These are phyloP conservation scores for Notoglanidium macrostoma DNA, from an alignment of 2,797 vertebrate genomes.

Conservation along the genomic window DNA sequence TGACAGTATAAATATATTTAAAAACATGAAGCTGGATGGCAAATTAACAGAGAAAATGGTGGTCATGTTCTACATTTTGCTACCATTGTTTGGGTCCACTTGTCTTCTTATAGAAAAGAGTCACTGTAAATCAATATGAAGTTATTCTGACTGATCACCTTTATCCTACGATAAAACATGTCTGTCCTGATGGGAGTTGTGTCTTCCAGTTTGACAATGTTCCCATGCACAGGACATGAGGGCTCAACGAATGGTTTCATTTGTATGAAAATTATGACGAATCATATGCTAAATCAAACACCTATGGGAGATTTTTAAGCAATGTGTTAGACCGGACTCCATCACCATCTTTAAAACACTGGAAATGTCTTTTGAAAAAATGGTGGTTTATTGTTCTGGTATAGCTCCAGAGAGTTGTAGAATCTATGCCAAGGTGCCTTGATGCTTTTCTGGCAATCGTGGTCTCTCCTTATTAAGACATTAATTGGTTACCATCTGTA, in stretches of 20 bases:
- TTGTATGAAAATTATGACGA: neutral
- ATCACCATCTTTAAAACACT: neutral
- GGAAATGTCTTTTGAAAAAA: neutral
- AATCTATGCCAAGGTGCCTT: neutral
- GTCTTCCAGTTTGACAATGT: neutral
- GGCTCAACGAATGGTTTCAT: neutral
- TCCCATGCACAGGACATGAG: neutral
- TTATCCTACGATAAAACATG: neutral
- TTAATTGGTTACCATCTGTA: neutral
- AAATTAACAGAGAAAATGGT: neutral
- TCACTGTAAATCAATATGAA: neutral
- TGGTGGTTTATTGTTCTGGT: neutral
- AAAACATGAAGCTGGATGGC: neutral
- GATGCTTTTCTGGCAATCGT: neutral
- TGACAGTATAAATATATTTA: neutral
- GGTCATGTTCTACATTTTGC: neutral
- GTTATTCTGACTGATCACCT: constrained; percentile 1
- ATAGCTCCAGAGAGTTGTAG: neutral
- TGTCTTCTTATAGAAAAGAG: neutral
- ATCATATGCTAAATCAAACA: neutral
- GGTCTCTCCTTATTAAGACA: neutral
- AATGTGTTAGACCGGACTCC: neutral
- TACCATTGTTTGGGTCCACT: neutral
- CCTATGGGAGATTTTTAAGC: neutral
- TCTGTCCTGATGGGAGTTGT: neutral